Conservation (phyloP, 1,140 invertebrate species). For the Thaumatotibia leucotreta region DNA sequence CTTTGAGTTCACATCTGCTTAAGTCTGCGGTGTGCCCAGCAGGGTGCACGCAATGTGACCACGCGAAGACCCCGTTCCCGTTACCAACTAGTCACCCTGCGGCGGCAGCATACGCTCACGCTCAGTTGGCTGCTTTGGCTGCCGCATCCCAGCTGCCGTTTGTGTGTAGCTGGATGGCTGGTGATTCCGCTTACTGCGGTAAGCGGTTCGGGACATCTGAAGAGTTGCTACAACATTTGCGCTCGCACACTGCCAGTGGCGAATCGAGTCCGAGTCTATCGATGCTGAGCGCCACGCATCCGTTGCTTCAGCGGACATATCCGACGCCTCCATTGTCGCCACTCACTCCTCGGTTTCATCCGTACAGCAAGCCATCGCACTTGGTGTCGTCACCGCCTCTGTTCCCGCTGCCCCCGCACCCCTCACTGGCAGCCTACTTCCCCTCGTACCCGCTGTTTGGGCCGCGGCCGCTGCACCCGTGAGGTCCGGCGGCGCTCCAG, state of each 20-base stretch:
- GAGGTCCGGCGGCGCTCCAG: conserved; percentile 75
- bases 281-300: conserved; percentile 79
- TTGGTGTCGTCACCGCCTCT: conserved; percentile 78
- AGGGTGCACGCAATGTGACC: conserved; percentile 93
- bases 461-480: conserved; percentile 83
- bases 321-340: conserved; percentile 92
- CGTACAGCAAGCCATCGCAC: conserved; percentile 87
- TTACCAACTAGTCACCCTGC: conserved; percentile 72
- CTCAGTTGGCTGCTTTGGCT: conserved; percentile 84
- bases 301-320: conserved; percentile 85
- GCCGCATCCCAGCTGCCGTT: conserved; percentile 87
- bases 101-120: conserved; percentile 84
- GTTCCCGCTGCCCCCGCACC: conserved; percentile 81
- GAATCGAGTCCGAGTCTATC: conserved; percentile 64
- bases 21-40: conserved; percentile 86
- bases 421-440: conserved; percentile 85
- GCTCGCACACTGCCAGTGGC: conserved; percentile 87
- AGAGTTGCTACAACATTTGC: conserved; percentile 92
- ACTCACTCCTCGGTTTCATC: conserved; percentile 88
- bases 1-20: conserved; percentile 87
- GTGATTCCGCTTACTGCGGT: conserved; percentile 92
- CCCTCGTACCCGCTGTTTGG: conserved; percentile 92
- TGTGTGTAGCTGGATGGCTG: conserved; percentile 95
- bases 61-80: conserved; percentile 79
- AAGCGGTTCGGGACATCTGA: conserved; percentile 93